Percentiles rank a stretch among this genome's conserved stretches.
Evolutionary conservation across 2,888 invertebrate genomes (phyloP).

Genomic region (Tricholauxania praeusta): DNA sequence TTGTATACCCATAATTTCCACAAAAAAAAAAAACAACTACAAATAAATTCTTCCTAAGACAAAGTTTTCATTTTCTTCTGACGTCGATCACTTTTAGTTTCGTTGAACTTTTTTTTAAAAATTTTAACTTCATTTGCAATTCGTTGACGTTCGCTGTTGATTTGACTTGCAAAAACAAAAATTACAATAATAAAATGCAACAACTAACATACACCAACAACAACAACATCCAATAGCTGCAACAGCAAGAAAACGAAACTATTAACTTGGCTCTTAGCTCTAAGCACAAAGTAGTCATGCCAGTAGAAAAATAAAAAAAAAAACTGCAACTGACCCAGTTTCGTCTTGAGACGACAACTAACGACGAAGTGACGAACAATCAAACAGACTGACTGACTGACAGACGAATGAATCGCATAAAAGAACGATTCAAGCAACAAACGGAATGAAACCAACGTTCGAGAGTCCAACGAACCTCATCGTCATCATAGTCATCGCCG

Average conservation of each 20-base stretch:
- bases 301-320: slow-evolving; percentile 35
- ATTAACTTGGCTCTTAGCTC: too few species aligned
- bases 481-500: too few species aligned
- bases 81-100: slow-evolving; percentile 15
- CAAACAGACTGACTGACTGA: too few species aligned
- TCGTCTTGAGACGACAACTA: too few species aligned
- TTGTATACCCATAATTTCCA: neutral
- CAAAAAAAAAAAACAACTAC: neutral
- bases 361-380: too few species aligned
- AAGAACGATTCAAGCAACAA: too few species aligned
- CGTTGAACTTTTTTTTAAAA: slow-evolving; percentile 20
- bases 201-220: neutral
- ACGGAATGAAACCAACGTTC: too few species aligned
- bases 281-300: slow-evolving; percentile 47
- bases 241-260: slow-evolving; percentile 6
- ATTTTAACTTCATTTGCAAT: too few species aligned
- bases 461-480: too few species aligned
- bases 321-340: neutral
- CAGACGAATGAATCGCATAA: too few species aligned
- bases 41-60: neutral
- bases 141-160: too few species aligned
- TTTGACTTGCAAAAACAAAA: too few species aligned
- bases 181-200: neutral
- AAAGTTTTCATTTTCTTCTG: neutral
- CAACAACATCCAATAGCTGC: neutral